These are phyloP conservation scores for Gephyroberyx darwinii DNA, from an alignment of 2,797 vertebrate genomes.

Conservation along the genomic window DNA sequence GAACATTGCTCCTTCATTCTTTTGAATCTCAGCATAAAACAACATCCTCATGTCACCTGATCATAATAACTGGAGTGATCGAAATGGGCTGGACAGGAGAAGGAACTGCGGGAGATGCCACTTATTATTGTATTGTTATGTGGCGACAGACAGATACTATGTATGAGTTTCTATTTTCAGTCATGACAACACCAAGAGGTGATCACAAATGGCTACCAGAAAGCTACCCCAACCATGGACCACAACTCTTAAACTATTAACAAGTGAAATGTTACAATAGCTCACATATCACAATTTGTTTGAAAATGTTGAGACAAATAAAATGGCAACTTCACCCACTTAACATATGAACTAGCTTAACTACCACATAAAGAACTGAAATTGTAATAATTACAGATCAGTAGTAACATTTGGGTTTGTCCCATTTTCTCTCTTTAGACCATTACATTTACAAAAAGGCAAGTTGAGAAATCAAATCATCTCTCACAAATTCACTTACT, in stretches of 20 bases:
- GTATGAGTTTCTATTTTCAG: slow-evolving; percentile 43
- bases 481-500: slow-evolving; percentile 27
- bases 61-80: slow-evolving; percentile 70
- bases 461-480: slow-evolving; percentile 51
- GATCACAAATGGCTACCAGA: slow-evolving; percentile 23
- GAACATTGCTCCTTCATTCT: slow-evolving; percentile 27
- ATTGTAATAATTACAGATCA: slow-evolving; percentile 51
- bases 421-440: slow-evolving; percentile 36
- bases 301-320: slow-evolving; percentile 48
- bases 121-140: neutral
- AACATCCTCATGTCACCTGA: slow-evolving; percentile 43
- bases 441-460: slow-evolving; percentile 65
- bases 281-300: slow-evolving; percentile 52
- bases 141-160: slow-evolving; percentile 33
- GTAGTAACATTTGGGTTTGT: slow-evolving; percentile 37
- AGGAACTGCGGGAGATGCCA: slow-evolving; percentile 25
- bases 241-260: slow-evolving; percentile 26
- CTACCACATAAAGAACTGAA: slow-evolving; percentile 33
- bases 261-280: slow-evolving; percentile 51
- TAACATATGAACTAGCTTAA: slow-evolving; percentile 31
- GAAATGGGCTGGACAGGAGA: slow-evolving; percentile 36
- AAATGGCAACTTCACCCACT: slow-evolving; percentile 57
- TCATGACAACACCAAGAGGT: slow-evolving; percentile 41
- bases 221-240: slow-evolving; percentile 5
- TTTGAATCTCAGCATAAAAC: slow-evolving; percentile 33